Conservation (phyloP, 2,888 invertebrate species). For the Matsumyia berberina region DNA sequence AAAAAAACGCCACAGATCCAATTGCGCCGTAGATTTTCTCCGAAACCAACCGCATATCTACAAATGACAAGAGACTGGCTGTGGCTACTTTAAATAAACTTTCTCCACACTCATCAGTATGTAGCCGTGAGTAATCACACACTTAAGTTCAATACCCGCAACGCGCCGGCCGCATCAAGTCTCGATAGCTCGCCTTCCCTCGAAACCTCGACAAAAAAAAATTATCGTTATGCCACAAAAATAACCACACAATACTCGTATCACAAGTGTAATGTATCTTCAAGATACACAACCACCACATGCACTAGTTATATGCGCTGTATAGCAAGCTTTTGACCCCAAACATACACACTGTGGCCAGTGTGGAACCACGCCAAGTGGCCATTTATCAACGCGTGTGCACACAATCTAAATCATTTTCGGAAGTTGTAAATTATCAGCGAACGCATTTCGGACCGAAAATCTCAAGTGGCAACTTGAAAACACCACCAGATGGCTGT, state of each 20-base stretch:
- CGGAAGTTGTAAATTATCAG: slow-evolving; percentile 74
- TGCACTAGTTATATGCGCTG: neutral
- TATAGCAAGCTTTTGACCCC: slow-evolving; percentile 32
- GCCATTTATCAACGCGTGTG: slow-evolving; percentile 68
- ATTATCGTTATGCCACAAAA: slow-evolving; percentile 31
- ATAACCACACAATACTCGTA: neutral
- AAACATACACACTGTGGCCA: slow-evolving; percentile 3
- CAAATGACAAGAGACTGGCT: neutral
- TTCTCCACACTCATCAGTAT: slow-evolving; percentile 18
- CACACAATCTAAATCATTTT: slow-evolving; percentile 58
- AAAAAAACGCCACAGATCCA: neutral
- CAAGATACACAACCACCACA: slow-evolving; percentile 1
- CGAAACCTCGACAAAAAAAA: slow-evolving; percentile 23
- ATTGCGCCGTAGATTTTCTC: neutral
- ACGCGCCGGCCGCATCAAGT: slow-evolving; percentile 6
- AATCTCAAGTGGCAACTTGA: slow-evolving; percentile 65
- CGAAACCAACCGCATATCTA: neutral
- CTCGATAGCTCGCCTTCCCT: slow-evolving; percentile 29
- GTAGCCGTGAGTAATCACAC: slow-evolving; percentile 21
- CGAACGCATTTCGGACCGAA: slow-evolving; percentile 47
- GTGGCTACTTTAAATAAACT: slow-evolving; percentile 16
- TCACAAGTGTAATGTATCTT: neutral
- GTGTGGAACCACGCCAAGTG: slow-evolving; percentile 51
- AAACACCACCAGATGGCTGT: slow-evolving; percentile 52
- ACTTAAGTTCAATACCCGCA: slow-evolving; percentile 45